Evolutionary conservation across 2,888 invertebrate genomes (phyloP), one percentile per base, ranked within the genome.

Genomic region (Anaspis maculata): DNA sequence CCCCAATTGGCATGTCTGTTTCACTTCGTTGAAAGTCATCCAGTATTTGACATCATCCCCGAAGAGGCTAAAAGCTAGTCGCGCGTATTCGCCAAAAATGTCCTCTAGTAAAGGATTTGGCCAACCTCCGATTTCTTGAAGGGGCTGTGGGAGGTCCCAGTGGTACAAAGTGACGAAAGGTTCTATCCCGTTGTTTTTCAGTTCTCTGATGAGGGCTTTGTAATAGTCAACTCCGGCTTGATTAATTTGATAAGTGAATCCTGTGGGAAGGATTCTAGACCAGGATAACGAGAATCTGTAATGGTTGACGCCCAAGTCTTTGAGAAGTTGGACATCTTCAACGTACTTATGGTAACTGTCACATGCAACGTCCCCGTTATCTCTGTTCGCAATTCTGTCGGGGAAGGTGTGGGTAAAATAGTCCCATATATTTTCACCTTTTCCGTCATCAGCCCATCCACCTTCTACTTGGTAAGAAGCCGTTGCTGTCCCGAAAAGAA

Each of bases 261-360:
- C 87, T 10, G 70, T 73, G 0, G 86, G 84, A 43, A 87, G 62
- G 25, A 89, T 70, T 29, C 88, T 69, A 0, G 82, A 64, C 88
- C 88, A 89, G 1, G 84, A 76, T 48, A 83, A 68, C 1, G 82
- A 83, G 59, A 83, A 83, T 21, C 83, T 70, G 57, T 83, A 83
- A 36, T 76, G 71, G 44, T 76, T 66, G 0, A 77, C 78, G 13
- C 77, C 76, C 2, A 80, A 59, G 39, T 76, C 71, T 33, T 69
- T 69, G 3, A 79, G 63, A 70, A 79, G 71, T 59, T 74, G 68
- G 1, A 73, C 74, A 52, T 80, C 79, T 28, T 75, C 74, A 50
- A 72, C 69, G 55, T 76, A 79, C 37, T 72, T 70, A 52, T 79
- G 73, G 53, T 82, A 83, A 11, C 79, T 79, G 54, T 82, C 77